Evolutionary conservation across 2,797 vertebrate species (phyloP).

Genomic region (Rousettus madagascariensis): DNA sequence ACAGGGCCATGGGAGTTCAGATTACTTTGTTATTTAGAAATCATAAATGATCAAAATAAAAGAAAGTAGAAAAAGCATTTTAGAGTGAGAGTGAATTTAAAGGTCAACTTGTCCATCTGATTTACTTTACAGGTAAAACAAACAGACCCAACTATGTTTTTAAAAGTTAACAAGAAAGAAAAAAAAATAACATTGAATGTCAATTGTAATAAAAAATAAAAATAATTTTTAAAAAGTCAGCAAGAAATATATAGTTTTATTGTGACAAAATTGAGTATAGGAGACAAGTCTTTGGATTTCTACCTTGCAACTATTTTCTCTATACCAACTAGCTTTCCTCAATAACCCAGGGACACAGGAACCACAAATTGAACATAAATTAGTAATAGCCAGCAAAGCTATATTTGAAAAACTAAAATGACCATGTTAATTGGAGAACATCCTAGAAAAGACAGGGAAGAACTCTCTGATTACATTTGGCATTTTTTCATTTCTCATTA

Average conservation of each 20-base stretch:
- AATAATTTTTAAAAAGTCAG: not conserved
- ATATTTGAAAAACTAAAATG: constrained; percentile 8
- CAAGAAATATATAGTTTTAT: not conserved
- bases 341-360: not conserved
- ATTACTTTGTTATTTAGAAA: constrained; percentile 24
- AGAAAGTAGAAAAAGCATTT: constrained; percentile 25
- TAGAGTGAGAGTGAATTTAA: not conserved
- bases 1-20: not conserved
- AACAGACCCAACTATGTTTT: not conserved
- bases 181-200: too few relatives aligned
- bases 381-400: not conserved
- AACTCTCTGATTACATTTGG: constrained; percentile 33
- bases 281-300: constrained; percentile 11
- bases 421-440: not conserved
- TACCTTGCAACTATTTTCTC: not conserved
- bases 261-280: not conserved
- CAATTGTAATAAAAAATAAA: too few relatives aligned
- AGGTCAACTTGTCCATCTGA: constrained; percentile 23
- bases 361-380: constrained; percentile 11
- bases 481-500: constrained; percentile 32
- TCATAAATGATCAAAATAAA: constrained; percentile 38
- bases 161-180: not conserved
- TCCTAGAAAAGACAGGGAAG: not conserved
- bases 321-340: not conserved
- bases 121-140: constrained; percentile 30